Percentiles rank a stretch among this genome's conserved stretches.
Evolutionary conservation across 92 coral and sea anemone genomes (phyloP).

Genomic region (Actinostola sp.): DNA sequence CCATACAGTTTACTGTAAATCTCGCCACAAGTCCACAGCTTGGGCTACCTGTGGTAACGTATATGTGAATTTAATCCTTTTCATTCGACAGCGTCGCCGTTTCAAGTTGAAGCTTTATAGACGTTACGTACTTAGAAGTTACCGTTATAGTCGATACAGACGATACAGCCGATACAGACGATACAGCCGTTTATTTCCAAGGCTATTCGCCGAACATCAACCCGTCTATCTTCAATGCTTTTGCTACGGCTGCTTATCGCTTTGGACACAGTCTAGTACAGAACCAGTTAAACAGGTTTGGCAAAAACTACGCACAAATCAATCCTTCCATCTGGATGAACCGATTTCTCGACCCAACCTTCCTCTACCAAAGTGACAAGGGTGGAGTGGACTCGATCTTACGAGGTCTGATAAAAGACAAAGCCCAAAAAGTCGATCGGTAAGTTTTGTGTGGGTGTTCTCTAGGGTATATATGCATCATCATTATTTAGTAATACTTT

Average conservation of each 20-base stretch:
- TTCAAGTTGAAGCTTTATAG: background rate
- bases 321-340: conserved; percentile 7
- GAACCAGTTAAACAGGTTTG: conserved; percentile 16
- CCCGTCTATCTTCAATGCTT: conserved; percentile 34
- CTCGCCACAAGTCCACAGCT: no score
- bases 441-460: no score
- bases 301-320: background rate
- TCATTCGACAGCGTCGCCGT: no score
- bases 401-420: conserved; percentile 39
- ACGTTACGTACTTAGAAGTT: no score
- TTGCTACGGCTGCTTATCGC: conserved; percentile 51
- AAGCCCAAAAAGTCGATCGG: conserved; percentile 43
- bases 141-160: no score
- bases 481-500: no score
- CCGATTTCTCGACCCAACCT: conserved; percentile 17
- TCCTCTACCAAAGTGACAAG: conserved; percentile 19
- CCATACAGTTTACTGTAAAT: no score
- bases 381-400: conserved; percentile 53
- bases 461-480: no score
- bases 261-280: conserved; percentile 51
- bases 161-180: no score
- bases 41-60: no score
- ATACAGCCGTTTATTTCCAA: no score
- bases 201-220: background rate
- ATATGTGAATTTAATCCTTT: no score